A percentile compares a stretch with the other conserved stretches of the same genome.
Conservation (phyloP, 2,797 vertebrate species). For the Ispidina picta region DNA sequence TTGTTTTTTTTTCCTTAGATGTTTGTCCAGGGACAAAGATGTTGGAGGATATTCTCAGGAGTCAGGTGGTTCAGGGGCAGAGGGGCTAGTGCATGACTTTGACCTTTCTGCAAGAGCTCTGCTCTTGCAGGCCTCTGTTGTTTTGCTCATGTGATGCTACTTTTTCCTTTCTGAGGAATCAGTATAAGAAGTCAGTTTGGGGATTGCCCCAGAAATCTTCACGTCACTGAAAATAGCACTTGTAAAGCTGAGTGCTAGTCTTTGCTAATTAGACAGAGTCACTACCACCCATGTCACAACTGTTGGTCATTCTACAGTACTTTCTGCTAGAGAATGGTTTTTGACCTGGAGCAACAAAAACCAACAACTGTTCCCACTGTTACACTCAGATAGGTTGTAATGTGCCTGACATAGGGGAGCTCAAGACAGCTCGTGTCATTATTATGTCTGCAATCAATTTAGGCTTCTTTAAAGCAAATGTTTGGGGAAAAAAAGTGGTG, state of each 20-base stretch:
- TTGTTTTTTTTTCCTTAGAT: neutral
- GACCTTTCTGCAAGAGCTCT: neutral
- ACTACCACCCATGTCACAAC: neutral
- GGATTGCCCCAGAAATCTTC: neutral
- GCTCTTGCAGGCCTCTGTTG: neutral
- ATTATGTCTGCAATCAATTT: neutral
- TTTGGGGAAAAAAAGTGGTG: accelerated
- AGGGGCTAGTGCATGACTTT: neutral
- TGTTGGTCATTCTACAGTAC: neutral
- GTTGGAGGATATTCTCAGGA: neutral
- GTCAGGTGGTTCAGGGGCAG: neutral
- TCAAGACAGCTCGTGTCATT: neutral
- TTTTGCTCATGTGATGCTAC: neutral
- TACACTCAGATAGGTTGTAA: neutral
- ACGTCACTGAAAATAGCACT: neutral
- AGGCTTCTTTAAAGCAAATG: neutral
- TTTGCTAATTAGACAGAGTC: neutral
- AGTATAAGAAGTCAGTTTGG: neutral
- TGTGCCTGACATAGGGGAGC: neutral
- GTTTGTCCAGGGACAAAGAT: neutral
- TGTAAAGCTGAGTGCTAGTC: neutral
- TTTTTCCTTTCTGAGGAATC: neutral
- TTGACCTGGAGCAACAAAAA: neutral
- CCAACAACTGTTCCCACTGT: neutral
- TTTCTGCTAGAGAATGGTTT: neutral